Conservation (phyloP, 2,797 vertebrate genomes). For the Lutjanus argentimaculatus region DNA sequence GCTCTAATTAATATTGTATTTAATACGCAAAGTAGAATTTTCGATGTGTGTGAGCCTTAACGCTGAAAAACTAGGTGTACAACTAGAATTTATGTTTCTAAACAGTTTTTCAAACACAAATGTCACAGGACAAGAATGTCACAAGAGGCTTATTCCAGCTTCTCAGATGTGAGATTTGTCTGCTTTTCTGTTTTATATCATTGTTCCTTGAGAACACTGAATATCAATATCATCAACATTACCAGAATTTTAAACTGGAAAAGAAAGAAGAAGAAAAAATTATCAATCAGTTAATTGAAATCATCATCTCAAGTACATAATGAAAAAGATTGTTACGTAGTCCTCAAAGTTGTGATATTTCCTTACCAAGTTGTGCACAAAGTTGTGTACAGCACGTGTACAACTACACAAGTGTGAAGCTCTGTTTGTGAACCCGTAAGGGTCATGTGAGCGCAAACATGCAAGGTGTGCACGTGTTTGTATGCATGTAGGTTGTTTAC, state of each 20-base stretch:
- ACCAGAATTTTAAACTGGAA: no score
- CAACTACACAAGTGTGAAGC: conserved; percentile 17
- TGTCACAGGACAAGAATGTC: neutral
- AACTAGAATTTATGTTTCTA: neutral
- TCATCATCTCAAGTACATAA: neutral
- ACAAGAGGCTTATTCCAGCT: neutral
- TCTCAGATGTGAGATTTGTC: neutral
- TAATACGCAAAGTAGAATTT: neutral
- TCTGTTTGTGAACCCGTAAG: conserved; percentile 47
- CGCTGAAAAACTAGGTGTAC: no score
- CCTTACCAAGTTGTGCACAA: neutral
- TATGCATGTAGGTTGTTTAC: conserved; percentile 68
- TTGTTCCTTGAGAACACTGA: neutral
- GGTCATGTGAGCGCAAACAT: conserved; percentile 59
- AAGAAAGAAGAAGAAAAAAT: no score
- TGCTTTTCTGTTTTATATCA: neutral
- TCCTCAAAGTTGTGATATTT: neutral
- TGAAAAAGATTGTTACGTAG: neutral
- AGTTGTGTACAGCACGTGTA: conserved; percentile 23
- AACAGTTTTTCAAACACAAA: neutral
- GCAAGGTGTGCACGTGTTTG: conserved; percentile 69
- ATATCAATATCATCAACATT: neutral
- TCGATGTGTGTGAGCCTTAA: neutral
- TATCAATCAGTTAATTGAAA: neutral
- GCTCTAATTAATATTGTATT: no score